Evolutionary conservation across 2,888 invertebrate species (phyloP).

Genomic region (Trypoxylon attenuatum): DNA sequence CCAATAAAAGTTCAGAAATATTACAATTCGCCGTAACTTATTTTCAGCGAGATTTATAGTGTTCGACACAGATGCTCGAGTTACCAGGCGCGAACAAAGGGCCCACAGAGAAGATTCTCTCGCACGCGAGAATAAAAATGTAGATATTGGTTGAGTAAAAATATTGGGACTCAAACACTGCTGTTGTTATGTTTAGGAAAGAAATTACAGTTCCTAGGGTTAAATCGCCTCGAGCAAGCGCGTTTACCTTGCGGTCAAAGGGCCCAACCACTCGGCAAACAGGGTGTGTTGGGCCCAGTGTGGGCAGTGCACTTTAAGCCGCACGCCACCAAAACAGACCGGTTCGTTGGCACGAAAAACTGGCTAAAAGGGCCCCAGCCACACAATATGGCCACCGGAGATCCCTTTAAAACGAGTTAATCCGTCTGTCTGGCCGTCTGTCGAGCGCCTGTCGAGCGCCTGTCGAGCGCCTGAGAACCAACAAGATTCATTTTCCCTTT

Average conservation of each 20-base stretch:
- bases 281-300: constrained; percentile 29
- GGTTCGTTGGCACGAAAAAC: constrained; percentile 25
- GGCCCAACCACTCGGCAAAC: neutral
- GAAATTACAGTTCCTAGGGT: too few relatives aligned
- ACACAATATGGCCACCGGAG: constrained; percentile 48
- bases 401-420: constrained; percentile 69
- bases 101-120: too few relatives aligned
- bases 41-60: too few relatives aligned
- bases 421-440: constrained; percentile 62
- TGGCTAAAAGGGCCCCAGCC: constrained; percentile 8
- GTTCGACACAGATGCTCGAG: too few relatives aligned
- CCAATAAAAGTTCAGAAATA: too few relatives aligned
- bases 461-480: constrained; percentile 66
- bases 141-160: too few relatives aligned
- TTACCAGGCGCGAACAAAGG: too few relatives aligned
- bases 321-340: constrained; percentile 54
- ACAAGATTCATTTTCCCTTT: constrained; percentile 68
- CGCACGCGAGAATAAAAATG: too few relatives aligned
- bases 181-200: too few relatives aligned
- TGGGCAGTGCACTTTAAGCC: constrained; percentile 47
- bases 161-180: too few relatives aligned
- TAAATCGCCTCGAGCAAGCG: too few relatives aligned
- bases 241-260: neutral
- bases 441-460: constrained; percentile 65
- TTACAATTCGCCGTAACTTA: too few relatives aligned